Evolutionary conservation across 2,797 vertebrate genomes (phyloP), one percentile per base, ranked within the genome.

Genomic region (Phalanger gymnotis): DNA sequence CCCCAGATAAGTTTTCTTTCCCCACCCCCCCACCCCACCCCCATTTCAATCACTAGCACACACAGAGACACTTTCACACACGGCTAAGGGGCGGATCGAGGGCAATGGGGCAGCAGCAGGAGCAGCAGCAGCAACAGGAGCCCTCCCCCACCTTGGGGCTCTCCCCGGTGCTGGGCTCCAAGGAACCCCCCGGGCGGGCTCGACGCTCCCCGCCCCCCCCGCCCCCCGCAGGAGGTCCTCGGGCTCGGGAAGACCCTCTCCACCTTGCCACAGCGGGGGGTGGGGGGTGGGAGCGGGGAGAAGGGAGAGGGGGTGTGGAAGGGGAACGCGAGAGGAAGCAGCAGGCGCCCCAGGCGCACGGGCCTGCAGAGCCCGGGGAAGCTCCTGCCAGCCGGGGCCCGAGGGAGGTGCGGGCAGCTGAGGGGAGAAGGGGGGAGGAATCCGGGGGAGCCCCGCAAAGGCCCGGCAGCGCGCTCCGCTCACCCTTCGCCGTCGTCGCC

Each of bases 401-500:
- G 53, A 25, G 52, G 55, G 87, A 66, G 92, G 47, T 34, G 94
- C 93, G 93, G 92, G 95, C 92, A 61, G 53, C 56, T 1, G 89
- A 81, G 93, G 90, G 61, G 92, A 81, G 94, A 90, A 73, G 91
- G 19, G 54, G 58, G 95, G 2, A 92, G 91, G 91, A 47, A 30
- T 92, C n/a, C 55, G 25, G 0, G 61, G 93, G 94, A 96, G 94
- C 2, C 92, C 96, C 96, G 95, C 94, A 93, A 96, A 95, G 97
- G 96, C 97, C 97, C 96, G 53, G 97, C 94, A 30, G 96, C 95
- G 93, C 94, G 53, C 95, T 95, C 96, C 91, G 92, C 96, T 97
- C 97, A 97, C 97, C 98, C 97, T 97, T 96, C 94, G 96, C 95
- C 95, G 97, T 94, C 52, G 55, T 58, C 92, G 95, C 97, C 96